Conservation (phyloP, 2,888 invertebrate species). For the Drosophila flavopinicola region DNA sequence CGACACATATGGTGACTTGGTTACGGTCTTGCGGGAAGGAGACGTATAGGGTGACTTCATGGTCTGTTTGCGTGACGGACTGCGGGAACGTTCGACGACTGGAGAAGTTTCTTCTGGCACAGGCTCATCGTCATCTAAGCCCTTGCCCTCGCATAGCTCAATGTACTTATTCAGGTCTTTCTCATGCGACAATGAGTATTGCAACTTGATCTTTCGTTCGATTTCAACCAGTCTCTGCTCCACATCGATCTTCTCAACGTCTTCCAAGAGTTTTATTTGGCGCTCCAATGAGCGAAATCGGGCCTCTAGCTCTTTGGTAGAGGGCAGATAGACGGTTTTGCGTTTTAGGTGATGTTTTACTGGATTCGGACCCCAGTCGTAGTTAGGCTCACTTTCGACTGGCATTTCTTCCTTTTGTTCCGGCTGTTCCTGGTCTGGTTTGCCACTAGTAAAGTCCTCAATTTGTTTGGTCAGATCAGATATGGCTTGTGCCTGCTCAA, state of each 20-base stretch:
- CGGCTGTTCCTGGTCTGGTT: conserved; percentile 25
- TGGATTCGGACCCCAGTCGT: conserved; percentile 81
- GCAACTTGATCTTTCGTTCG: conserved; percentile 80
- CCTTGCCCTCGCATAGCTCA: conserved; percentile 80
- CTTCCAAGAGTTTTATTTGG: conserved; percentile 79
- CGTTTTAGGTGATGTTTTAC: conserved; percentile 80
- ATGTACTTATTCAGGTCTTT: conserved; percentile 78
- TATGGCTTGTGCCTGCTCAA: conserved; percentile 70
- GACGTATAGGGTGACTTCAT: conserved; percentile 61
- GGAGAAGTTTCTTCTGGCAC: conserved; percentile 14
- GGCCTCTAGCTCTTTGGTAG: conserved; percentile 81
- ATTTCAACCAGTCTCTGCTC: conserved; percentile 79
- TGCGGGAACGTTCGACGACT: conserved; percentile 54
- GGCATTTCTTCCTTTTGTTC: conserved; percentile 10
- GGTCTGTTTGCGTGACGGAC: conserved; percentile 55
- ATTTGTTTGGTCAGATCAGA: conserved; percentile 77
- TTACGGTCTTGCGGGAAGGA: conserved; percentile 49
- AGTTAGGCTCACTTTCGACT: conserved; percentile 39
- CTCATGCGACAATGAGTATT: conserved; percentile 81
- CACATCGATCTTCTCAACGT: conserved; percentile 82
- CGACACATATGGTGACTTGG: conserved; percentile 63
- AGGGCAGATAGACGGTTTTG: conserved; percentile 78
- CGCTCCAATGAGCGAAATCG: conserved; percentile 81
- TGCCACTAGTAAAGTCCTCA: conserved; percentile 62
- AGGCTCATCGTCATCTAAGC: conserved; percentile 62